Base-by-base conservation (phyloP, 2,113 vertebrate species). In the Oryzias javanicus region DNA sequence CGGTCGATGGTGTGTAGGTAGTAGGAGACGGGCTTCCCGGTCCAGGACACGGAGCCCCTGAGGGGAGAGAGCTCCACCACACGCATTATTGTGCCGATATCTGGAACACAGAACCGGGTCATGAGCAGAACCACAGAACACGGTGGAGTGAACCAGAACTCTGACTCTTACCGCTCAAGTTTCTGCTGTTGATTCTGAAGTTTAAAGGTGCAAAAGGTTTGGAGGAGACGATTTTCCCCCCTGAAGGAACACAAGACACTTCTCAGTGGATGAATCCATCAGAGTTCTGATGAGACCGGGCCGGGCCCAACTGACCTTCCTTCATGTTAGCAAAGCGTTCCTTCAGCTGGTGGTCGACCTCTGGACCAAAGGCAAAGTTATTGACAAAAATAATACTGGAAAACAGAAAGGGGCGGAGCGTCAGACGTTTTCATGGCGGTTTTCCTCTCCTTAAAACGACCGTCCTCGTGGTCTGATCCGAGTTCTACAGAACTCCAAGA, bases 341-440 rank as follows among this genome's bases (percentile, higher is more conserved):
- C 93, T 99, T 99, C 92, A 99, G 92, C 86, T 99, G 97, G 90
- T 99, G 97, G 94, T 99, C 97, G 90, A 99, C 97, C 89, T 99
- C 97, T 83, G 97, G 97, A 89, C 97, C 97, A 84, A 99, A 99
- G 93, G 97, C 97, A 94, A 99, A 99, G 83, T 99, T 99, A 94
- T 99, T 99, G 92, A 99, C 97, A 95, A 99, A 99, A 89, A 99
- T 97, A 91, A 99, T 97, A 92, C 97, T 99, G 82, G 1, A 85
- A 82, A 42, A 85, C 66, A 87, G 50, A 80, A 35, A 35, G 8
- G 35, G 35, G 10, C 3, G 8, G 10, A 8, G 29, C 8, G 10
- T 35, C 35, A 35, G 35, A 35, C 8, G 10, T 12, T 35, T 35
- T 35, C 35, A 35, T 35, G 35, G 35, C 10, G 8, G 35, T 35